phyloP scores from a whole-genome alignment of 2,797 vertebrate species.

The Rhodeus uyekii region DNA sequence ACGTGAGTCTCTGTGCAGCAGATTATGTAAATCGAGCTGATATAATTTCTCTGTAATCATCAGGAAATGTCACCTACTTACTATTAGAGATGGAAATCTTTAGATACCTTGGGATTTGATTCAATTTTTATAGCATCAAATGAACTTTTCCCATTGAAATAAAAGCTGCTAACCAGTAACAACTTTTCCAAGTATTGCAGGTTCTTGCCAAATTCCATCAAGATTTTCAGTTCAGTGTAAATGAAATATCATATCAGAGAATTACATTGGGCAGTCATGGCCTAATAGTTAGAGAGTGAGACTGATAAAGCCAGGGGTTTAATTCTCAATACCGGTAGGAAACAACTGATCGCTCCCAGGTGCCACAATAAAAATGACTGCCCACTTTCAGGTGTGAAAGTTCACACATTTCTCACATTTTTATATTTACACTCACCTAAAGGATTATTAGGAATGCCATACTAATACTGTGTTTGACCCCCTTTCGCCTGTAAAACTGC shows the following conservation, averaged over 20 bases:
- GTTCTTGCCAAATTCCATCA: not conserved
- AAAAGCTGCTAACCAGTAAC: not conserved
- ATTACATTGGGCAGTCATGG: too few species aligned
- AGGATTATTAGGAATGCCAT: too few species aligned
- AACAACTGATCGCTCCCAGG: too few species aligned
- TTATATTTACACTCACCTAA: too few species aligned
- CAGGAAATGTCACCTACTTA: conserved; percentile 11
- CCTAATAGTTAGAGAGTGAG: too few species aligned
- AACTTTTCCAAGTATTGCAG: not conserved
- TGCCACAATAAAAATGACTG: too few species aligned
- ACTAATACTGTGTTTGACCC: too few species aligned
- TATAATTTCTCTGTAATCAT: conserved; percentile 24
- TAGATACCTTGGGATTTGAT: not conserved
- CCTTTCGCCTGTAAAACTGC: too few species aligned
- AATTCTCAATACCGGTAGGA: too few species aligned
- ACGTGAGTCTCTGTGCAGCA: not conserved
- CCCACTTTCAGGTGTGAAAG: too few species aligned
- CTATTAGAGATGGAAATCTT: not conserved
- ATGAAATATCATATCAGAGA: not conserved
- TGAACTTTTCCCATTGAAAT: not conserved
- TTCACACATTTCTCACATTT: too few species aligned
- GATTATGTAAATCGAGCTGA: conserved; percentile 19
- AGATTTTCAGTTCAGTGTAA: not conserved
- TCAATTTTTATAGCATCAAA: not conserved
- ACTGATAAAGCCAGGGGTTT: too few species aligned